Evolutionary conservation across 1,140 invertebrate genomes (phyloP).

Genomic region (Scaptomyza graminum): DNA sequence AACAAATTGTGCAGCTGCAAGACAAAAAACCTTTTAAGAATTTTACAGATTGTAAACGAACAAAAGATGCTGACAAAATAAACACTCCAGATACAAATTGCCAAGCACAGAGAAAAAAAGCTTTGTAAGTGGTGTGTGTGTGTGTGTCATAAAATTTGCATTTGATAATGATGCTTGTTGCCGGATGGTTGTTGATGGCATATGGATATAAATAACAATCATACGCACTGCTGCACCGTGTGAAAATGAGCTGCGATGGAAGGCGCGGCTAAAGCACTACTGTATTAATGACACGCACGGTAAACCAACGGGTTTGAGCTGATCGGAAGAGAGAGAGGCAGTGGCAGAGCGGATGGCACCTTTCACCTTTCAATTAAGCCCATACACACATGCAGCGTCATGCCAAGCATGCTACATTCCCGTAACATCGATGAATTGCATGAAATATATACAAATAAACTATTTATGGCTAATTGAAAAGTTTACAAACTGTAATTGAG

Average conservation of each 20-base stretch:
- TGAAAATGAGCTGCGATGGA: constrained; percentile 63
- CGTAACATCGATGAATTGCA: constrained; percentile 63
- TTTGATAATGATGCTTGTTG: constrained; percentile 72
- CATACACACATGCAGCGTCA: constrained; percentile 52
- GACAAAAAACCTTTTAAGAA: constrained; percentile 5
- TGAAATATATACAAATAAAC: constrained; percentile 79
- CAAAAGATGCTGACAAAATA: constrained; percentile 1
- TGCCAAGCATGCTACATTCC: constrained; percentile 1
- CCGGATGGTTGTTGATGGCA: constrained; percentile 60
- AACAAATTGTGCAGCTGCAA: neutral
- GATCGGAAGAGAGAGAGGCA: too few species aligned
- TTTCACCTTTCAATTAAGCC: constrained; percentile 65
- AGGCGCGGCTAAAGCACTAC: constrained; percentile 60
- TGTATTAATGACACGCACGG: constrained; percentile 66
- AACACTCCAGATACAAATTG: constrained; percentile 22
- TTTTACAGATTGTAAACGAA: neutral
- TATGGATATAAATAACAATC: constrained; percentile 75
- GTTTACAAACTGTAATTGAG: constrained; percentile 82
- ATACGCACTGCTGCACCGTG: constrained; percentile 67
- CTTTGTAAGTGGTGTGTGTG: neutral
- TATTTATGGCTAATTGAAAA: constrained; percentile 81
- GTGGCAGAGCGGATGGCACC: neutral
- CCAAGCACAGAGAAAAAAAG: constrained; percentile 2
- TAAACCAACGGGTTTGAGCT: neutral
- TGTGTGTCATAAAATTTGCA: constrained; percentile 64